phyloP scores from a whole-genome alignment of 2,797 vertebrate species.

The Cottoperca gobio region DNA sequence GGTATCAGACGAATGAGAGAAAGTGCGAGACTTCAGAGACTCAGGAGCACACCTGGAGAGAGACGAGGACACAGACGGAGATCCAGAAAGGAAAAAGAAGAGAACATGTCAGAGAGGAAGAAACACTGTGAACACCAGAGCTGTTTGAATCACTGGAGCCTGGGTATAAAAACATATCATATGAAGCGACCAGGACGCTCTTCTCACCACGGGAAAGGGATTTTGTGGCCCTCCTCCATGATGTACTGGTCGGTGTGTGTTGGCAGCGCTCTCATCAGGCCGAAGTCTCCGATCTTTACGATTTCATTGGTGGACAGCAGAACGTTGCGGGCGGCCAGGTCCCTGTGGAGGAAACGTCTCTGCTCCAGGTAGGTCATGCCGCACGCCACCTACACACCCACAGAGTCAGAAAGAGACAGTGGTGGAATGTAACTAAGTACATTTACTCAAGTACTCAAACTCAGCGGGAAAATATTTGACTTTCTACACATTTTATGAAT shows the following conservation, averaged over 20 bases:
- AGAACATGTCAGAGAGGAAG: neutral
- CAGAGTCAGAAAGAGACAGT: neutral
- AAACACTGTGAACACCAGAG: too few relatives aligned
- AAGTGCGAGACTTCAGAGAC: conserved; percentile 95
- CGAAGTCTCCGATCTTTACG: conserved; percentile 98
- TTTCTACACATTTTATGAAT: too few relatives aligned
- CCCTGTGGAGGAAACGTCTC: conserved; percentile 95
- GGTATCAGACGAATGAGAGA: conserved; percentile 97
- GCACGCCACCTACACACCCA: conserved; percentile 89
- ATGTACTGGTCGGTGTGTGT: conserved; percentile 96
- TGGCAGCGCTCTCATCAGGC: conserved; percentile 96
- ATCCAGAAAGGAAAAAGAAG: too few relatives aligned
- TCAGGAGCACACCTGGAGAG: conserved; percentile 94
- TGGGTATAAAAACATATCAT: neutral
- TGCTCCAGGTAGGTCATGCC: conserved; percentile 98
- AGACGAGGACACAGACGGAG: neutral
- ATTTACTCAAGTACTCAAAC: neutral
- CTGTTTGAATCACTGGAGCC: neutral
- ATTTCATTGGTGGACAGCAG: conserved; percentile 93
- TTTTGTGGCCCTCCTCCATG: conserved; percentile 99
- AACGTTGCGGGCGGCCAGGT: conserved; percentile 96
- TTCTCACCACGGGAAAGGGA: conserved; percentile 96
- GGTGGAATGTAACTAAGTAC: neutral
- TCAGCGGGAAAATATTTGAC: too few relatives aligned
- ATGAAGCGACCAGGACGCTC: accelerated